A percentile compares a stretch with the other conserved stretches of the same genome.
These are phyloP conservation scores for Channa striata DNA, from an alignment of 2,797 vertebrate species.

Conservation along the genomic window DNA sequence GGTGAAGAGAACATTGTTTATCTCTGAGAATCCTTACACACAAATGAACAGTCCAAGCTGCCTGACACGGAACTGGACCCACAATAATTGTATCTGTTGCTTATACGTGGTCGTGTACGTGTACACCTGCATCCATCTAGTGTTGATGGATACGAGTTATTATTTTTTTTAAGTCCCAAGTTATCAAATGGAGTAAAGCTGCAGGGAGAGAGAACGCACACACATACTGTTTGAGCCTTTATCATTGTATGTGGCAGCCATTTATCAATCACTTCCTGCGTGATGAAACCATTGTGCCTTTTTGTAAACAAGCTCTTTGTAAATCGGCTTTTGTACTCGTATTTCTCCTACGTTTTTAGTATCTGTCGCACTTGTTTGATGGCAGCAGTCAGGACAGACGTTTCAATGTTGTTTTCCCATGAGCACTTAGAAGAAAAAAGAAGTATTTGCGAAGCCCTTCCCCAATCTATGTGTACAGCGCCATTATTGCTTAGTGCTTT, in stretches of 20 bases:
- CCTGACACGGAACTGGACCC: slow-evolving; percentile 40
- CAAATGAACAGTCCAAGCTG: slow-evolving; percentile 15
- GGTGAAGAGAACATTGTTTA: slow-evolving; percentile 85
- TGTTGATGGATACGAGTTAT: slow-evolving; percentile 14
- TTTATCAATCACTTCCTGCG: slow-evolving; percentile 40
- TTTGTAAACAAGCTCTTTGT: slow-evolving; percentile 42
- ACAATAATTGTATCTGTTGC: slow-evolving; percentile 28
- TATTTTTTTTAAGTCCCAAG: slow-evolving; percentile 13
- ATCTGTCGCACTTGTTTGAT: slow-evolving; percentile 56
- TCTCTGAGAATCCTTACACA: slow-evolving; percentile 63
- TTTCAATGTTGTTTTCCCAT: slow-evolving; percentile 23
- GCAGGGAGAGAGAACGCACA: slow-evolving; percentile 13
- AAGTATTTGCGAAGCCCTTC: slow-evolving; percentile 28
- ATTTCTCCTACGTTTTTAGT: slow-evolving; percentile 19
- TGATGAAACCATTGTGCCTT: slow-evolving; percentile 70
- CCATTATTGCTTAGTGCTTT: slow-evolving; percentile 35
- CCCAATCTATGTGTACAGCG: slow-evolving; percentile 31
- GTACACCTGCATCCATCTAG: slow-evolving; percentile 19
- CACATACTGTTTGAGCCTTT: slow-evolving; percentile 59
- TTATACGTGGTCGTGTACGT: slow-evolving; percentile 30
- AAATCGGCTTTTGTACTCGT: slow-evolving; percentile 40
- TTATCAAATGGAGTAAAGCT: slow-evolving; percentile 35
- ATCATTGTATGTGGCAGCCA: slow-evolving; percentile 11
- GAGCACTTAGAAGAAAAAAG: slow-evolving; percentile 68
- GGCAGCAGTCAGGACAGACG: slow-evolving; percentile 24